Evolutionary conservation across 2,888 invertebrate genomes (phyloP), one percentile per base, ranked within the genome.

Genomic region (Epirrhoe tristata): DNA sequence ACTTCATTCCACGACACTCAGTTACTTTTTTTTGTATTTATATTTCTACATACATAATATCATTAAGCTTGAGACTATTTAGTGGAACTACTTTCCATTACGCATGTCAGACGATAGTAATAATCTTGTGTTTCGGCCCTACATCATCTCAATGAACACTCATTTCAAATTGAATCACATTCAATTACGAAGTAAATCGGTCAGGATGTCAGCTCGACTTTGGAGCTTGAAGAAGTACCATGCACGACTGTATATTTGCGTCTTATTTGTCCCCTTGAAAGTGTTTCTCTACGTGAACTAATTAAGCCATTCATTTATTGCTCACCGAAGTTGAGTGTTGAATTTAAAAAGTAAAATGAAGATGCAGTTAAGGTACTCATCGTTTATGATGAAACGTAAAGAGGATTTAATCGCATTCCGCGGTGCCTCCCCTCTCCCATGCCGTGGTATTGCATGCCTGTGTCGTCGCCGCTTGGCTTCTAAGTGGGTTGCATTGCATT

Each of bases 361-460:
- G 77, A 79, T 80, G 73, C 77, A 36, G 36, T 7, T 36, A 36
- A 24, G 8, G 8, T 36, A 36, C 76, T 81, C 80, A 77, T 75
- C 78, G 46, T 82, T 75, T 57, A 78, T 87, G 84, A 81, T 85
- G 86, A 86, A 89, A 88, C 83, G 78, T 80, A 80, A 78, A 81
- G 79, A 79, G 83, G 83, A 83, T 84, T 81, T 86, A 88, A 89
- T 88, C 82, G 83, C 86, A 89, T 89, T 89, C 88, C 84, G 87
- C 88, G 86, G 85, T 86, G 75, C 80, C 80, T 76, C 80, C 77
- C 84, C 83, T 81, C 86, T 73, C 70, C 63, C 66, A 69, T 74
- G 70, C 63, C 66, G 70, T 74, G 70, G 71, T 77, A 78, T 82
- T 83, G 82, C 84, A 82, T 79, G 80, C 78, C 78, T 76, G 76